phyloP scores from a whole-genome alignment of 2,888 invertebrate species.

The Mechanitis messenoides region DNA sequence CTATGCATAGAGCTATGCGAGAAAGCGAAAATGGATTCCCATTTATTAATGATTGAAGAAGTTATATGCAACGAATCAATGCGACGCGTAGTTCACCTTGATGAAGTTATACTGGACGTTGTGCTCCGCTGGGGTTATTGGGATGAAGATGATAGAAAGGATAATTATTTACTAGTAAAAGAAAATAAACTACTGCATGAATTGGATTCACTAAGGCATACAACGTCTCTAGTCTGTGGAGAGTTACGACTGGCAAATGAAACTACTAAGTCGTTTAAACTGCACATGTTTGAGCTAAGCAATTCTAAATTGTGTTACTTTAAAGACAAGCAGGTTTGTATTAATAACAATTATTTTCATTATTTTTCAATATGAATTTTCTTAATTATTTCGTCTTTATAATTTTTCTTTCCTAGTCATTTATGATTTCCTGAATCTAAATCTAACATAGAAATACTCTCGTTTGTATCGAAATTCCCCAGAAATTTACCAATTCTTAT shows the following conservation, averaged over 20 bases:
- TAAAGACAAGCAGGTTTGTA: constrained; percentile 81
- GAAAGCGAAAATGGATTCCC: constrained; percentile 79
- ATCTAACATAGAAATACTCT: no score
- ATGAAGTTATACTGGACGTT: constrained; percentile 81
- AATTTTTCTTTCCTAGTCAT: no score
- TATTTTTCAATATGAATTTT: no score
- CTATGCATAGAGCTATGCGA: constrained; percentile 83
- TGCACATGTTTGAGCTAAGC: constrained; percentile 87
- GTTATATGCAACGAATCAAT: constrained; percentile 85
- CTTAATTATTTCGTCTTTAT: no score
- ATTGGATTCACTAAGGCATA: constrained; percentile 72
- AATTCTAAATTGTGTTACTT: constrained; percentile 85
- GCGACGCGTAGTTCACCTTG: constrained; percentile 85
- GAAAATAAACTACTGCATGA: constrained; percentile 68
- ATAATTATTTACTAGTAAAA: constrained; percentile 85
- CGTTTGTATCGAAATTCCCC: no score
- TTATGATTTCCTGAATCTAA: no score
- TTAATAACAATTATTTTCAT: no score
- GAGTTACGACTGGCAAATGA: constrained; percentile 88
- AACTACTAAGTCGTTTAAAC: constrained; percentile 84
- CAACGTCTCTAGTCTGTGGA: constrained; percentile 81
- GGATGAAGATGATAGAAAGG: constrained; percentile 89
- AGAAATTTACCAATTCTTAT: no score
- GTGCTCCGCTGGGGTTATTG: constrained; percentile 91
- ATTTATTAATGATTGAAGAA: constrained; percentile 87